Evolutionary conservation across 2,888 invertebrate species (phyloP), one percentile per base, ranked within the genome.

Genomic region (Drosophila tripunctata): DNA sequence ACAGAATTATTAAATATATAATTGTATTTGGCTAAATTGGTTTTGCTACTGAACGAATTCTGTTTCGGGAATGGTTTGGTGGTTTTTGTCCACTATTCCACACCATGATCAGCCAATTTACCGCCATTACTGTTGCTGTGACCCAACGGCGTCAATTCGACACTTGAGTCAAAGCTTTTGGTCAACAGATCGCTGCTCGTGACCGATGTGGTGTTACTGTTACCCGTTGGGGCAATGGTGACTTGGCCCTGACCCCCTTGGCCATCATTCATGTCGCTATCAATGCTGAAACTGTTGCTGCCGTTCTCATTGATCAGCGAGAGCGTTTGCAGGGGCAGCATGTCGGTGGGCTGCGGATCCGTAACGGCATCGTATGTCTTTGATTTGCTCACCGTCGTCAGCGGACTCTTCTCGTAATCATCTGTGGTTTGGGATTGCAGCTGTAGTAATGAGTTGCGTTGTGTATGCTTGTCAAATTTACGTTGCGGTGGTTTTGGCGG

Each of bases 401-500:
- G 24, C 0, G 88, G 81, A 57, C 76, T 87, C 54, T 87, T 88
- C 31, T 88, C 88, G 51, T 79, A 84, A n/a, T 88, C 88, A 2
- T 90, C 90, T 4, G 75, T 36, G 3, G 69, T 15, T 17, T 67
- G 67, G 3, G 88, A 67, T 65, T 91, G 89, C 64, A 91, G 47
- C 73, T 91, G 90, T 36, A 90, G 81, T 55, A 90, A 54, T 5
- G 90, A 91, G 50, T 87, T 89, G 14, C 90, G 89, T 56, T 90
- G 90, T 19, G 85, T 75, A 27, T 90, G 90, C 63, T 91, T 90
- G 50, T 90, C 90, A 61, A 89, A 89, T 70, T 90, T 90, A 6
- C 90, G 90, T 65, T 87, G 77, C 54, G 90, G 90, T 68, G 90
- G 90, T 73, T 90, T 89, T 6, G 89, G 90, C 14, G 89, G 89